Base-by-base conservation (phyloP, 2,888 invertebrate genomes). In the Epinotia nisella region DNA sequence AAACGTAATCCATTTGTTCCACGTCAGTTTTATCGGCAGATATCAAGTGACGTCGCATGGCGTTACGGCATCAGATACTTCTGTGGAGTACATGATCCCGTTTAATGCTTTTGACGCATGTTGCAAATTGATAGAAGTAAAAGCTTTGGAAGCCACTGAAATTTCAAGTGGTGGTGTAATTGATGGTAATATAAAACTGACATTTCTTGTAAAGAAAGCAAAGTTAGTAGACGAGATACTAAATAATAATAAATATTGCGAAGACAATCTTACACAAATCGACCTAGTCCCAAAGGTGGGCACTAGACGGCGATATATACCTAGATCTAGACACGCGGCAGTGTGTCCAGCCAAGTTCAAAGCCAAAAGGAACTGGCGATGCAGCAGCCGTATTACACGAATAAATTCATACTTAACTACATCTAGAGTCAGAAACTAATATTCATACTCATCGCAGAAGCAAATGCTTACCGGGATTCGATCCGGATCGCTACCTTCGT, bases 11-110 rank as follows among this genome's bases (percentile, higher is more conserved):
- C 45, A 41, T 59, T 68, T 53, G 64, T 62, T 71, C 62, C 71
- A 71, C 71, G 74, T 74, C 74, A 71, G 56, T 53, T 68, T 75
- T 71, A 71, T 71, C 67, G 55, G 39, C n/a, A 7, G 74, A 71
- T 71, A 71, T 35, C 71, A 64, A 41, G 68, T 75, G 74, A 75
- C 74, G 74, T 75, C 39, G 68, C 45, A 59, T 58, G 41, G 45
- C 24, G 56, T 41, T 58, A 53, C 65, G 49, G 49, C 55, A 55
- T 45, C 21, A 61, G 39, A 53, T 66, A 71, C 71, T 67, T 53
- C 60, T 60, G 21, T 62, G 49, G 62, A 56, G 68, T 64, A 58
- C 67, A 45, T 67, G 66, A 72, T 56, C 71, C 67, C 17, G 39
- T 49, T 41, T 68, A 72, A 72, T 67, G 62, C 67, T 61, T 72